Base-by-base conservation (phyloP, 2,888 invertebrate species). In the Ophion costatus region DNA sequence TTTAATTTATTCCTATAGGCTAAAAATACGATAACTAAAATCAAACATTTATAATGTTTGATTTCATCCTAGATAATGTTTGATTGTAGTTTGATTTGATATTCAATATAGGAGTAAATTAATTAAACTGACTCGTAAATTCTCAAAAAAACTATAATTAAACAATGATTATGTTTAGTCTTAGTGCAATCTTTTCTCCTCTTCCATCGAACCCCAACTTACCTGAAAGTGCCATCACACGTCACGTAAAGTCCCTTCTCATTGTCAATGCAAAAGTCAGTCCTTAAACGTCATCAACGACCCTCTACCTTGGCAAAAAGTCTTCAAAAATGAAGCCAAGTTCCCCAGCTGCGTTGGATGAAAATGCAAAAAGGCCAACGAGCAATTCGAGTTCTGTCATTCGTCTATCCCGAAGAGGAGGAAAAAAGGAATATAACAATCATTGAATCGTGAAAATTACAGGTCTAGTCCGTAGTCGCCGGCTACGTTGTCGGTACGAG, bases 201-300 rank as follows among this genome's bases (percentile, higher is more conserved):
- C 51, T 4, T 51, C 51, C 2, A 17, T 17, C 17, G 51, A 51
- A 17, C 17, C 3, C 14, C 17, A 51, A 17, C 51, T 14, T 51
- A 17, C 9, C 38, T 38, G 38, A 38, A 38, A 38, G 11, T 5
- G 17, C 14, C 14, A 51, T 17, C 17, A 51, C 51, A 14, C 51
- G 17, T 51, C 17, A 38, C 38, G 29, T 3, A 20, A 33, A 71
- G 29, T n/a, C 11, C 33, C 11, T 59, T 22, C 42, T 42, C 20
- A 33, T 17, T 29, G 70, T 74, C 42, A 4, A 42, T 22, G 42
- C 20, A n/a, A 33, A 9, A 17, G 24, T 63, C 6, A 38, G 24
- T 29, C 57, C 56, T 90, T 89, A 89, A 90, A 90, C 88, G 87
- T 87, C 88, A 90, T 90, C 90, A 90, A 91, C 89, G 88, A 89